Evolutionary conservation across 2,113 vertebrate genomes (phyloP).

Genomic region (Chrysochloris asiatica): DNA sequence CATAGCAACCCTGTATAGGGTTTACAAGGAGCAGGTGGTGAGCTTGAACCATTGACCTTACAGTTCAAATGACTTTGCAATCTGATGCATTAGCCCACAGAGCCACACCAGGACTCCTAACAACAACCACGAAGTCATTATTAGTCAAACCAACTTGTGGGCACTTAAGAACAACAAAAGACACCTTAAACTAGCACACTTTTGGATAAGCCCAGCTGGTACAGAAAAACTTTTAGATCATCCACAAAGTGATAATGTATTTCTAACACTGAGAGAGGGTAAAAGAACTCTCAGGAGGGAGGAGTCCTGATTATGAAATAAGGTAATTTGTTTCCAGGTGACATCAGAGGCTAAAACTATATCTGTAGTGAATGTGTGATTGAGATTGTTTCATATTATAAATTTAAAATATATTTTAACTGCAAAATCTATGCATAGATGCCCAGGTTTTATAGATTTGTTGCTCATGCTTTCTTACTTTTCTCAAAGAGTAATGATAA

Average conservation of each 20-base stretch:
- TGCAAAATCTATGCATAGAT: not conserved
- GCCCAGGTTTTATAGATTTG: slow-evolving; percentile 21
- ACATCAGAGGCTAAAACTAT: not conserved
- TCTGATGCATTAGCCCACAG: too few relatives aligned
- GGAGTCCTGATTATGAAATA: not conserved
- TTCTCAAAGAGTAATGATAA: slow-evolving; percentile 22
- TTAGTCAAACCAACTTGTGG: too few relatives aligned
- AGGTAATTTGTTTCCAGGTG: slow-evolving; percentile 1
- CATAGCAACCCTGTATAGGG: too few relatives aligned
- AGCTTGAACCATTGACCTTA: too few relatives aligned
- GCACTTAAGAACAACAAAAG: too few relatives aligned
- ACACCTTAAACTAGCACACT: not conserved
- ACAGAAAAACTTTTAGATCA: not conserved
- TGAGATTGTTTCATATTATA: slow-evolving; percentile 32
- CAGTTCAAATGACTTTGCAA: too few relatives aligned
- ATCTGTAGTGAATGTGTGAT: not conserved
- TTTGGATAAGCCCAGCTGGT: not conserved
- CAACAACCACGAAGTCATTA: too few relatives aligned
- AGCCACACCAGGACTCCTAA: too few relatives aligned
- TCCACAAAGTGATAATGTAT: not conserved
- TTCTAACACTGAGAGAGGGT: not conserved
- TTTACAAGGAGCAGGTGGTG: too few relatives aligned
- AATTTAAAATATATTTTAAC: slow-evolving; percentile 16
- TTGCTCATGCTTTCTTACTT: slow-evolving; percentile 37
- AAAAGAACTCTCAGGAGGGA: not conserved